These are phyloP conservation scores for Aphelenchoides avenae DNA, from an alignment of 1,140 invertebrate species.

Conservation along the genomic window DNA sequence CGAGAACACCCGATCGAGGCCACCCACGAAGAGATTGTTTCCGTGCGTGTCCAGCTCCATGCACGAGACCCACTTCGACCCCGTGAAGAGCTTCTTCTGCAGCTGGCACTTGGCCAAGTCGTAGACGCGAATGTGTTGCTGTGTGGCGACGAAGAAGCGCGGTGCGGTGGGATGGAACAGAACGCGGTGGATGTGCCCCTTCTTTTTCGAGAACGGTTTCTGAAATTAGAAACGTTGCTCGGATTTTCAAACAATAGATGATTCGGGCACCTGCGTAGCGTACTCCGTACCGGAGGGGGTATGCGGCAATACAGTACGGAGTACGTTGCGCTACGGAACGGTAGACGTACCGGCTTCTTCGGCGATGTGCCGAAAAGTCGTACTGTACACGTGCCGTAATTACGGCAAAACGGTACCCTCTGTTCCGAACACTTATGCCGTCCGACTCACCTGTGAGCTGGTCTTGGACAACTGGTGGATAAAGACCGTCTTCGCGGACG, in stretches of 20 bases:
- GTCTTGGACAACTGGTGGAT: slow-evolving; percentile 82
- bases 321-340: too few species aligned
- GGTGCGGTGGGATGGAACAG: slow-evolving; percentile 88
- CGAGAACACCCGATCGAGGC: slow-evolving; percentile 84
- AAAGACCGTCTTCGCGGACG: slow-evolving; percentile 70
- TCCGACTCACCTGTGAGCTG: slow-evolving; percentile 71
- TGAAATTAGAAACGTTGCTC: too few species aligned
- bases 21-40: slow-evolving; percentile 88
- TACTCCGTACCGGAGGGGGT: too few species aligned
- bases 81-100: slow-evolving; percentile 79
- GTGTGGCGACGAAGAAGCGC: slow-evolving; percentile 87
- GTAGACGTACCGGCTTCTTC: too few species aligned
- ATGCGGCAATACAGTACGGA: too few species aligned
- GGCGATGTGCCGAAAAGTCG: too few species aligned
- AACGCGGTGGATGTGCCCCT: slow-evolving; percentile 84
- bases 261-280: too few species aligned
- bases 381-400: too few species aligned
- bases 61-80: slow-evolving; percentile 79
- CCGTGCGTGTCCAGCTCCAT: slow-evolving; percentile 91
- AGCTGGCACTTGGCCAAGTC: slow-evolving; percentile 89
- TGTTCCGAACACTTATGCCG: too few species aligned
- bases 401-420: too few species aligned
- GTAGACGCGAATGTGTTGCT: slow-evolving; percentile 84
- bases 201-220: slow-evolving; percentile 79
- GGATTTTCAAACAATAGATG: too few species aligned